These are phyloP conservation scores for Pseudomyrmex flavicornis DNA, from an alignment of 1,140 invertebrate species.

Conservation along the genomic window DNA sequence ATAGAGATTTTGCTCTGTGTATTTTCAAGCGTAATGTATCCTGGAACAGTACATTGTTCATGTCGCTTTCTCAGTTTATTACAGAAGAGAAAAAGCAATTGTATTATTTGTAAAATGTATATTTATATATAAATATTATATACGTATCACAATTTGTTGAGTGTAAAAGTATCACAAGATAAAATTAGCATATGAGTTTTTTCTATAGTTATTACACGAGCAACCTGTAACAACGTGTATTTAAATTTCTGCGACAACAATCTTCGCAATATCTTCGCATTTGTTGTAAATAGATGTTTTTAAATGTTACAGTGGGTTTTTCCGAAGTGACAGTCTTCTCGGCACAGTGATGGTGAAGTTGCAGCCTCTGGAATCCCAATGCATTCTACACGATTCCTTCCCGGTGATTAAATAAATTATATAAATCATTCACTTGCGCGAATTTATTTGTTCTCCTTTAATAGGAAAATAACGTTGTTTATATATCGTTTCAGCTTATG, in stretches of 20 bases:
- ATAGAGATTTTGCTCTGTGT: conserved; percentile 13
- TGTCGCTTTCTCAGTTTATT: not conserved
- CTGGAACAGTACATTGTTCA: not conserved
- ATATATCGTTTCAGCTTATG: conserved; percentile 87
- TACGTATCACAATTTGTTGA: not conserved
- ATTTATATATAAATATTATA: conserved; percentile 3
- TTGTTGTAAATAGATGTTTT: not conserved
- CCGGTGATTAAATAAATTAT: conserved; percentile 88
- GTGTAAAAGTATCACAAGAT: not conserved
- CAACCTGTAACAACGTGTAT: conserved; percentile 77
- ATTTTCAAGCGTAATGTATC: conserved; percentile 1
- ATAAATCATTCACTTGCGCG: conserved; percentile 2
- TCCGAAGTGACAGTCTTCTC: conserved; percentile 93
- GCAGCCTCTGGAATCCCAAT: conserved; percentile 93
- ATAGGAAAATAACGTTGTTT: not conserved
- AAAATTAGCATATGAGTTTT: not conserved
- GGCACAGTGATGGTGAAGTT: conserved; percentile 95
- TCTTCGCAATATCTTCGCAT: not conserved
- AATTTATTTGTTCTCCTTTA: not conserved
- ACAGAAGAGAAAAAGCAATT: not conserved
- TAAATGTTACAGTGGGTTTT: conserved; percentile 94
- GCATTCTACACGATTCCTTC: conserved; percentile 95
- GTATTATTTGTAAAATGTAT: conserved; percentile 4
- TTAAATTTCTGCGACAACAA: not conserved
- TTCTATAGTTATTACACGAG: conserved; percentile 65